Evolutionary conservation across 2,888 invertebrate genomes (phyloP).

Genomic region (Phorcus lineatus): DNA sequence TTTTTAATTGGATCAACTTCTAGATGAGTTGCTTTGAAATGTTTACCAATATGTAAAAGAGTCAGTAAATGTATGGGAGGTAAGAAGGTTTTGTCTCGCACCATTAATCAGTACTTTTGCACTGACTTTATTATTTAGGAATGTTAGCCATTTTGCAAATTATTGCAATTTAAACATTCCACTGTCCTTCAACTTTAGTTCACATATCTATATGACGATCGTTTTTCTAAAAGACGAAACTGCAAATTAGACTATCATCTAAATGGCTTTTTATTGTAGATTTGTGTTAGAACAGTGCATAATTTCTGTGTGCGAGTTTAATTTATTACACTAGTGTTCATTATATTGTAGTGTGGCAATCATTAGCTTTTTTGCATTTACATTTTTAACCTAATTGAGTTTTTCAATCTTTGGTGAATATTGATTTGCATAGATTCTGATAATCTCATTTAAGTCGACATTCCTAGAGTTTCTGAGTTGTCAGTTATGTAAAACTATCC

Average conservation of each 20-base stretch:
- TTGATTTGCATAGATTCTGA: no score
- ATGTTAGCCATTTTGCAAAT: background rate
- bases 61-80: no score
- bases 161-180: background rate
- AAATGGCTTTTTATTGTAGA: background rate
- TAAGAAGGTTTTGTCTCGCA: no score
- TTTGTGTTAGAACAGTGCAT: background rate
- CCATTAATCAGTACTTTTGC: background rate
- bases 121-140: background rate
- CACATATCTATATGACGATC: background rate
- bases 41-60: no score
- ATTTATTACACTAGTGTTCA: conserved; percentile 3
- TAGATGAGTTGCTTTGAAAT: no score
- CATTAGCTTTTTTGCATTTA: background rate
- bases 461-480: no score
- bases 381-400: background rate
- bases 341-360: background rate
- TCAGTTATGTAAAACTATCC: no score
- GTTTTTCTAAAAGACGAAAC: background rate
- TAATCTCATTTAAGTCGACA: no score
- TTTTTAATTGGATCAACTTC: no score
- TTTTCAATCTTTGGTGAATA: no score
- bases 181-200: background rate
- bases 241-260: background rate
- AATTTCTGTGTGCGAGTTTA: background rate